Evolutionary conservation across 2,888 invertebrate genomes (phyloP).

Genomic region (Notocelia uddmanniana): DNA sequence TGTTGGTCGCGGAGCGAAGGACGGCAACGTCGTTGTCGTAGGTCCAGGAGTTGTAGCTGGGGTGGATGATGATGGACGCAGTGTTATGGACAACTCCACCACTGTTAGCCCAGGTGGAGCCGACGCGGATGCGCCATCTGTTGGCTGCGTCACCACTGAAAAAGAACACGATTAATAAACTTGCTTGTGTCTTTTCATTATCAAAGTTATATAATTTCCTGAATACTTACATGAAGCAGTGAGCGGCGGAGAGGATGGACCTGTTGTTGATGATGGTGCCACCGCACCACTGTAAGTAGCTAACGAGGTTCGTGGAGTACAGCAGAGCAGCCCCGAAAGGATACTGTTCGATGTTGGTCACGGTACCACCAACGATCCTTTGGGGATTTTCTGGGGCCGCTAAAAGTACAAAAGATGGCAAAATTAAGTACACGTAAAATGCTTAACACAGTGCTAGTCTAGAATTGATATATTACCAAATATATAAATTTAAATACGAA

Average conservation of each 20-base stretch:
- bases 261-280: conserved; percentile 60
- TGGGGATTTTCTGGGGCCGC: conserved; percentile 46
- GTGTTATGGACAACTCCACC: conserved; percentile 56
- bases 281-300: conserved; percentile 59
- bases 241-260: conserved; percentile 59
- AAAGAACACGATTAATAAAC: too few species aligned
- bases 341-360: conserved; percentile 56
- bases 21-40: conserved; percentile 61
- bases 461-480: too few species aligned
- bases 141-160: conserved; percentile 43
- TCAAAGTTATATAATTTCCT: too few species aligned
- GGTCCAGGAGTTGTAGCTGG: conserved; percentile 50
- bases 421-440: too few species aligned
- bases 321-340: conserved; percentile 58
- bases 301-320: conserved; percentile 45
- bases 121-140: conserved; percentile 41
- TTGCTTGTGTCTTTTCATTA: too few species aligned
- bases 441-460: too few species aligned
- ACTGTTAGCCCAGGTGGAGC: conserved; percentile 51
- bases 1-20: conserved; percentile 50
- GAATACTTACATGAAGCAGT: conserved; percentile 55
- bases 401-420: too few species aligned
- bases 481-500: too few species aligned
- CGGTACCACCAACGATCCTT: conserved; percentile 63
- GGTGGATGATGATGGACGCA: conserved; percentile 52